Evolutionary conservation across 1,140 invertebrate species (phyloP), one percentile per base, ranked within the genome.

Genomic region (Heterodera schachtii): DNA sequence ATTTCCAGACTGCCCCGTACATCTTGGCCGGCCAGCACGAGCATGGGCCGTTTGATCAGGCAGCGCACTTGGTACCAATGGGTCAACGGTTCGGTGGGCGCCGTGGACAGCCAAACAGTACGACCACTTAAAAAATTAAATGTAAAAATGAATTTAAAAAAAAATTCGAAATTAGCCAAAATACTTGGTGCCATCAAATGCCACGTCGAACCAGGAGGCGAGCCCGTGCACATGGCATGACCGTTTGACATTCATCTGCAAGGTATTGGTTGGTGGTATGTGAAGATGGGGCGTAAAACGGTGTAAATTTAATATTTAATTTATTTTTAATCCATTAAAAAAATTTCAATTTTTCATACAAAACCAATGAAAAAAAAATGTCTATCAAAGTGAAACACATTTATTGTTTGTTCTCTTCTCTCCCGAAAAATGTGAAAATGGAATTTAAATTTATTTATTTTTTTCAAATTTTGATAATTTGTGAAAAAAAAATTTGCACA

Each of bases 171-270:
- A 0, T 31, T 31, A 0, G n/a, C 31, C 31, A 31, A 31, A 31
- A 0, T 31, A 70, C 83, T 49, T 73, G 44, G 85, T 89, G 46
- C 97, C 97, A 75, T 95, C 93, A 91, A 99, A 99, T 73, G 96
- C 94, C n/a, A 98, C 97, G 92, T 99, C 97, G 91, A 99, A 99
- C 97, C 97, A 99, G 91, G 99, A 98, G 31, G 97, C 97, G 80
- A 99, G 91, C 9, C 97, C 97, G 90, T 99, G 97, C 82, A 98
- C 94, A 80, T 96, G 95, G 71, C 95, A 96, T 41, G 96, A 94
- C 90, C 97, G 95, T 85, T 95, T 92, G 82, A 97, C 93, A 87
- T 94, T 94, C 92, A 97, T 98, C 90, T 95, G 13, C 3, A 64
- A 64, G 5, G 5, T 31, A 31, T 31, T 31, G 31, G 31, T 31